Evolutionary conservation across 2,888 invertebrate species (phyloP).

Genomic region (Yponomeuta cagnagella): DNA sequence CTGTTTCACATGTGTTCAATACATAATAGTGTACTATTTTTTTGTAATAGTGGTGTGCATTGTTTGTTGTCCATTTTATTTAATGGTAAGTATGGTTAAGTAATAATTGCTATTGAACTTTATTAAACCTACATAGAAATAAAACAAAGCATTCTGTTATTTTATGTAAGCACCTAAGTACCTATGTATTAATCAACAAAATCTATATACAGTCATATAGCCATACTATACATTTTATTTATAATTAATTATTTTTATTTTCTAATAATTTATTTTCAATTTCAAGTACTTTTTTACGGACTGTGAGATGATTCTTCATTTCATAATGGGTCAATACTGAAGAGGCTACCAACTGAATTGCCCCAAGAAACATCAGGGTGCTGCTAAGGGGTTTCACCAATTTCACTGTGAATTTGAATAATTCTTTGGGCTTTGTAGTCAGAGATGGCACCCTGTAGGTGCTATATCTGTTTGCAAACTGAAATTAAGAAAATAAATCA

Average conservation of each 20-base stretch:
- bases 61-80: slow-evolving; percentile 47
- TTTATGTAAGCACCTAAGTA: not conserved
- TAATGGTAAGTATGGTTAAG: slow-evolving; percentile 44
- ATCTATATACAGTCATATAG: too few species aligned
- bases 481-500: slow-evolving; percentile 37
- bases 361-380: slow-evolving; percentile 59
- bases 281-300: slow-evolving; percentile 52
- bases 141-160: not conserved
- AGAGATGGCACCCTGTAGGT: slow-evolving; percentile 80
- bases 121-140: slow-evolving; percentile 17
- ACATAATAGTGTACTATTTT: slow-evolving; percentile 14
- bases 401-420: slow-evolving; percentile 69
- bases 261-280: slow-evolving; percentile 40
- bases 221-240: too few species aligned
- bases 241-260: not conserved
- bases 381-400: slow-evolving; percentile 72
- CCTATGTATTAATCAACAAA: not conserved
- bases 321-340: slow-evolving; percentile 78
- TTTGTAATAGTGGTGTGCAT: slow-evolving; percentile 36
- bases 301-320: slow-evolving; percentile 61
- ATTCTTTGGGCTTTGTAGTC: slow-evolving; percentile 69
- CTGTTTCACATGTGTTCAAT: slow-evolving; percentile 15
- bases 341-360: slow-evolving; percentile 71
- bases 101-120: slow-evolving; percentile 4
- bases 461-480: slow-evolving; percentile 77